These are phyloP conservation scores for Cuniculus paca DNA, from an alignment of 2,797 vertebrate genomes.

Conservation along the genomic window DNA sequence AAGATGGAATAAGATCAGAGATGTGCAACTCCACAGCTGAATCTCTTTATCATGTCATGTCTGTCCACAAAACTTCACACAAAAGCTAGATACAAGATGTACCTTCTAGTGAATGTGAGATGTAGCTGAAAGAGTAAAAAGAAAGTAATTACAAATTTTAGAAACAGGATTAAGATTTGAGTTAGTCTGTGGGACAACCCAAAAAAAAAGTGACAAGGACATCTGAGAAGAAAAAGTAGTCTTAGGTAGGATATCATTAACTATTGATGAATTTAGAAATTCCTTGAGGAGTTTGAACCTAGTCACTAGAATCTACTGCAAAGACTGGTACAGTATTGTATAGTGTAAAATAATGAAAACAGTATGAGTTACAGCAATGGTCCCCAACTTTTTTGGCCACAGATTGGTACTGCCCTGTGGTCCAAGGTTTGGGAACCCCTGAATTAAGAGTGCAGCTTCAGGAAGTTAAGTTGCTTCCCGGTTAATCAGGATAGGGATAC, in stretches of 20 bases:
- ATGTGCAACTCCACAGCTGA: background rate
- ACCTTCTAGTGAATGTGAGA: background rate
- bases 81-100: background rate
- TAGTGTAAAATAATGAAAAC: background rate
- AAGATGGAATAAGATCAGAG: background rate
- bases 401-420: background rate
- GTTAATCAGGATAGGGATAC: background rate
- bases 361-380: background rate
- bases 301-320: background rate
- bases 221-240: background rate
- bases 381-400: background rate
- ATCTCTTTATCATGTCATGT: background rate
- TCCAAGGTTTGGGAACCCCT: background rate
- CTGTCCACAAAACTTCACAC: background rate
- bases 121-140: background rate
- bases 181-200: background rate
- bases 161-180: background rate
- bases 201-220: background rate
- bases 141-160: background rate
- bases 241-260: background rate
- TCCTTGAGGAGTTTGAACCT: background rate
- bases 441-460: background rate
- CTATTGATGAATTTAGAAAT: background rate
- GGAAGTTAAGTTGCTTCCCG: background rate
- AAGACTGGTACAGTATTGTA: background rate